Conservation (phyloP, 2,113 vertebrate species). For the Colinus virginianus region DNA sequence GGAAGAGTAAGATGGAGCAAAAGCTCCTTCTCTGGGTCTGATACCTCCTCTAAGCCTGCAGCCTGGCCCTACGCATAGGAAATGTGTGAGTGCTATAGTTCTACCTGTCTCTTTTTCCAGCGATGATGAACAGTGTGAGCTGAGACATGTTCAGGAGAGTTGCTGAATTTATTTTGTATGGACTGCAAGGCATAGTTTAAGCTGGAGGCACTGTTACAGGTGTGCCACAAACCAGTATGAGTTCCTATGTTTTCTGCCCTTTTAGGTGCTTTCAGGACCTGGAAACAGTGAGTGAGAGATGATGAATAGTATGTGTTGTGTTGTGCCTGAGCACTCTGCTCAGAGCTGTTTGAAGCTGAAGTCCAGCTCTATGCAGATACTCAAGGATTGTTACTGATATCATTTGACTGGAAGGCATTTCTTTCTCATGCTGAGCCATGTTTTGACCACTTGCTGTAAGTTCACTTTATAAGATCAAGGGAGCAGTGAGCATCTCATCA, state of each 20-base stretch:
- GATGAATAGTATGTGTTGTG: fast-evolving
- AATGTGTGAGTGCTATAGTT: neutral
- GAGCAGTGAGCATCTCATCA: neutral
- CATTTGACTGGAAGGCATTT: neutral
- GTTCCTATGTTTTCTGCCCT: neutral
- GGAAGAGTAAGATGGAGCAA: neutral
- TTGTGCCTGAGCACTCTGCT: neutral
- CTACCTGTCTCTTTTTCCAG: neutral
- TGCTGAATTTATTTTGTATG: neutral
- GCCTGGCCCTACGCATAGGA: neutral
- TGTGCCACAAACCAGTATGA: fast-evolving
- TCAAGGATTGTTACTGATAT: neutral
- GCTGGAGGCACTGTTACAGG: neutral
- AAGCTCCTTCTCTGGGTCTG: neutral
- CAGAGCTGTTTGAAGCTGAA: neutral
- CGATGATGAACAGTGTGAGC: neutral
- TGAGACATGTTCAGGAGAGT: neutral
- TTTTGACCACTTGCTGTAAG: neutral
- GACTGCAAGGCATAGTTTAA: neutral
- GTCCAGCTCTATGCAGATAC: neutral
- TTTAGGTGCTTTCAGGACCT: neutral
- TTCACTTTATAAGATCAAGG: neutral
- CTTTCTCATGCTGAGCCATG: neutral
- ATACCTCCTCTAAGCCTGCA: neutral
- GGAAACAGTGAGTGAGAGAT: fast-evolving